These are phyloP conservation scores for Rattus norvegicus DNA, from an alignment of 2,113 vertebrate genomes.

Conservation along the genomic window GRCr8 NC_086020.1:49115501-49116000, in stretches of 20 bases:
- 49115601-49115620: not conserved
- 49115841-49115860: slow-evolving; percentile 22
- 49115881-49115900: slow-evolving; percentile 27
- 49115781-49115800: slow-evolving; percentile 57
- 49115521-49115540: not conserved
- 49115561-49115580: slow-evolving; percentile 9
- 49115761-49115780: not conserved
- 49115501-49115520: slow-evolving; percentile 13
- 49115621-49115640: not conserved
- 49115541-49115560: not conserved
- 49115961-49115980: not conserved
- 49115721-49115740: slow-evolving; percentile 55
- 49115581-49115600: slow-evolving; percentile 32
- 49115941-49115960: not conserved
- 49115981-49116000: not conserved
- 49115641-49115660: slow-evolving; percentile 41
- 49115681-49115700: slow-evolving; percentile 47
- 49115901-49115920: slow-evolving; percentile 13
- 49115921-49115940: slow-evolving; percentile 21
- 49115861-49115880: slow-evolving; percentile 25
- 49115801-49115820: not conserved
- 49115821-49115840: slow-evolving; percentile 56
- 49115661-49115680: slow-evolving; percentile 35
- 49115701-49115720: slow-evolving; percentile 61
- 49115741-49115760: slow-evolving; percentile 17